A percentile compares a stretch with the other conserved stretches of the same genome.
phyloP scores from a whole-genome alignment of 2,888 invertebrate species.

The Erebia palarica region DNA sequence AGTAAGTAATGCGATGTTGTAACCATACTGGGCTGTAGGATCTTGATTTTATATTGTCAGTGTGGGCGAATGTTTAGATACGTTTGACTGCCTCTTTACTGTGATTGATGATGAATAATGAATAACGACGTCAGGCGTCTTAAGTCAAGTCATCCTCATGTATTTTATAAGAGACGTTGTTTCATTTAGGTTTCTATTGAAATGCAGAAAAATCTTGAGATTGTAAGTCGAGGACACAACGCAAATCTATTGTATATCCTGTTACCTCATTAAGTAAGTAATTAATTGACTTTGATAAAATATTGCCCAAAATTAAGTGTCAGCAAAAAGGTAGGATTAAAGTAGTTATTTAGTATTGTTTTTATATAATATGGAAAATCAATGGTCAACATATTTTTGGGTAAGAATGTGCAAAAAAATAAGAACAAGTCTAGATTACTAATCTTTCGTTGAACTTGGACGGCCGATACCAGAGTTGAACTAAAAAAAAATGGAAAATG shows the following conservation, averaged over 20 bases:
- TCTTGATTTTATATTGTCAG: conserved; percentile 12
- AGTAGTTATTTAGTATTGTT: too few relatives aligned
- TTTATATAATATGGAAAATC: too few relatives aligned
- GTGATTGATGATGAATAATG: conserved; percentile 22
- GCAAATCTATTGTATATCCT: too few relatives aligned
- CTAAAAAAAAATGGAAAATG: too few relatives aligned
- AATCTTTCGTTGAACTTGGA: too few relatives aligned
- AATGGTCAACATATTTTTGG: too few relatives aligned
- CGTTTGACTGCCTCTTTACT: conserved; percentile 15
- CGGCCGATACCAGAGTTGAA: too few relatives aligned
- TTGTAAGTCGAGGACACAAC: background rate
- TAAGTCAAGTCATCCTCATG: conserved; percentile 10
- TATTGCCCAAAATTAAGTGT: too few relatives aligned
- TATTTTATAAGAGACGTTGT: conserved; percentile 20
- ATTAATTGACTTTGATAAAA: too few relatives aligned
- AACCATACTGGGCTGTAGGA: conserved; percentile 1
- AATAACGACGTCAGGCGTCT: conserved; percentile 14
- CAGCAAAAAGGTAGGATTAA: too few relatives aligned
- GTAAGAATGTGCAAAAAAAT: too few relatives aligned
- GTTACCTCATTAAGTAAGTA: background rate
- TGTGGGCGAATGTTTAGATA: conserved; percentile 22
- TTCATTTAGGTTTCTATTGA: conserved; percentile 11
- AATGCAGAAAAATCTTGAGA: background rate
- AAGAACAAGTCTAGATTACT: too few relatives aligned
- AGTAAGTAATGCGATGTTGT: conserved; percentile 22